Evolutionary conservation across 2,113 vertebrate species (phyloP).

Genomic region (Poeciliopsis prolifica): DNA sequence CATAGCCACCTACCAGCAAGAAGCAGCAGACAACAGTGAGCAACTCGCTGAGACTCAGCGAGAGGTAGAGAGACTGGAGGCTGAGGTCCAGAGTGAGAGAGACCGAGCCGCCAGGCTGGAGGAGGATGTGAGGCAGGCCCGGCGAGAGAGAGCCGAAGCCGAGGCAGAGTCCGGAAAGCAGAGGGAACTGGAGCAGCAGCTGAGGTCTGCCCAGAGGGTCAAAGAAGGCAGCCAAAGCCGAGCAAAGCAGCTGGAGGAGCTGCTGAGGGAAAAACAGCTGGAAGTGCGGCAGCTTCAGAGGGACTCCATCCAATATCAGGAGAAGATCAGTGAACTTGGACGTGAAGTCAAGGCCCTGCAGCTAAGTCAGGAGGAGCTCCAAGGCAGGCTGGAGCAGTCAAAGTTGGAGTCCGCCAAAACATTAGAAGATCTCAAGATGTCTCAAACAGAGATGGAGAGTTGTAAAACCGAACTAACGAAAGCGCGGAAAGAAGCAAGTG

Average conservation of each 20-base stretch:
- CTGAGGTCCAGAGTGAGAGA: slow-evolving; percentile 76
- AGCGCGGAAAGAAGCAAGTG: slow-evolving; percentile 82
- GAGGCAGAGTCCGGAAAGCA: slow-evolving; percentile 82
- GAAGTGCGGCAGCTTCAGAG: slow-evolving; percentile 94
- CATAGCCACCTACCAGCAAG: slow-evolving; percentile 95
- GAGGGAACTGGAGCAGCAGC: slow-evolving; percentile 87
- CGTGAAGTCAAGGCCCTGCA: slow-evolving; percentile 86
- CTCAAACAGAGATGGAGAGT: slow-evolving; percentile 79
- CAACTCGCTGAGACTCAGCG: slow-evolving; percentile 74
- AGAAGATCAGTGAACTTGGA: slow-evolving; percentile 89
- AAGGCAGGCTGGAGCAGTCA: slow-evolving; percentile 79
- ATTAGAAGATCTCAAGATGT: slow-evolving; percentile 74
- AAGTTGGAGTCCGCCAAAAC: slow-evolving; percentile 73
- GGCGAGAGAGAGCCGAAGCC: slow-evolving; percentile 82
- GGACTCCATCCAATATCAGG: slow-evolving; percentile 91
- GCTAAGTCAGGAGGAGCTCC: slow-evolving; percentile 81
- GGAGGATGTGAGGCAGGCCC: slow-evolving; percentile 88
- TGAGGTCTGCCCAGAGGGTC: slow-evolving; percentile 83
- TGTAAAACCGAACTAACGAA: slow-evolving; percentile 83
- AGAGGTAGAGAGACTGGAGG: slow-evolving; percentile 78
- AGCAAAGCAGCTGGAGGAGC: slow-evolving; percentile 90
- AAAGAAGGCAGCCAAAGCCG: slow-evolving; percentile 83
- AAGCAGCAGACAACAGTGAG: slow-evolving; percentile 83
- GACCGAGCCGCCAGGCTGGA: slow-evolving; percentile 83
- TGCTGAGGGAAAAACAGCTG: slow-evolving; percentile 93